phyloP scores from a whole-genome alignment of 2,797 vertebrate species.

The Poecilia velifera region DNA sequence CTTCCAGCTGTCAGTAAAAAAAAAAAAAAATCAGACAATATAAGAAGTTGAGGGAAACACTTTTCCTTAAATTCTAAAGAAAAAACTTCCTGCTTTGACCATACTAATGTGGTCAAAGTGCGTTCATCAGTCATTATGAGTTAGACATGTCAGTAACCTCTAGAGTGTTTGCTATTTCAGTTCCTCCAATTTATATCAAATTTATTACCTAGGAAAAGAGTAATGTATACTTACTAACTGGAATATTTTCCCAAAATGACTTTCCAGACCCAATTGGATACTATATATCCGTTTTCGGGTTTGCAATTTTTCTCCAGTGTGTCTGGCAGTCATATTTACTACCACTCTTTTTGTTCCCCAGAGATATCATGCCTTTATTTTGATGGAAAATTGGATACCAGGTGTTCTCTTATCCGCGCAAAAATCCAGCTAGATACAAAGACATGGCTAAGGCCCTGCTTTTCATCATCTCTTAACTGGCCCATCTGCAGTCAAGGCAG shows the following conservation, averaged over 20 bases:
- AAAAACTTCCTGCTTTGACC: slow-evolving; percentile 48
- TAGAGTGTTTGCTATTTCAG: slow-evolving; percentile 57
- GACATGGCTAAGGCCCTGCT: slow-evolving; percentile 62
- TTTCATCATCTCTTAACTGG: slow-evolving; percentile 81
- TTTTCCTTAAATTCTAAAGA: slow-evolving; percentile 47
- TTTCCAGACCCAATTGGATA: slow-evolving; percentile 69
- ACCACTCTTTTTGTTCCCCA: slow-evolving; percentile 5
- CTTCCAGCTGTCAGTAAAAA: slow-evolving; percentile 15
- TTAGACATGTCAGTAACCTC: slow-evolving; percentile 68
- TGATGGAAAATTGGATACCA: slow-evolving; percentile 68
- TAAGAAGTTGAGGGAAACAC: slow-evolving; percentile 43
- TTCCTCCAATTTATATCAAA: slow-evolving; percentile 63
- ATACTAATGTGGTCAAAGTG: slow-evolving; percentile 64
- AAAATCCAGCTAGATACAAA: slow-evolving; percentile 61
- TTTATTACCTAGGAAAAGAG: slow-evolving; percentile 75
- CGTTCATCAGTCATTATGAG: slow-evolving; percentile 71
- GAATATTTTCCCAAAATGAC: slow-evolving; percentile 71
- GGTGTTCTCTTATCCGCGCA: slow-evolving; percentile 67
- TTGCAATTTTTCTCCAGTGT: slow-evolving; percentile 25
- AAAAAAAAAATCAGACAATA: slow-evolving; percentile 3
- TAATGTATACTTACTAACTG: slow-evolving; percentile 73
- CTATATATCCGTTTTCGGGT: slow-evolving; percentile 43
- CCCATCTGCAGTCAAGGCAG: slow-evolving; percentile 78
- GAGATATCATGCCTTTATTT: slow-evolving; percentile 52
- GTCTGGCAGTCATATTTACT: slow-evolving; percentile 30